phyloP scores from a whole-genome alignment of 2,888 invertebrate species.

The Ophion ventricosus region DNA sequence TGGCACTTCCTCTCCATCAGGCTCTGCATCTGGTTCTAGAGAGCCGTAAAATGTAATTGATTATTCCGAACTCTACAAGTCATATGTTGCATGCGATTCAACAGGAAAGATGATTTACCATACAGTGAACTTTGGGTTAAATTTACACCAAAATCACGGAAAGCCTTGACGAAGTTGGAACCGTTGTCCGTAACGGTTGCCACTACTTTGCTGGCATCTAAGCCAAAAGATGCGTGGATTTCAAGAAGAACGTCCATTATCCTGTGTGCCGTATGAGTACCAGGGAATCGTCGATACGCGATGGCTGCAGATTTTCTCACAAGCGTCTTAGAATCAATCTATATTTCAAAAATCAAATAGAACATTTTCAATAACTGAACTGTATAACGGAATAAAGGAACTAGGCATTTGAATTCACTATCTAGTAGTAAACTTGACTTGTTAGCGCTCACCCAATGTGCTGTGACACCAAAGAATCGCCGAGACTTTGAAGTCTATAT shows the following conservation, averaged over 20 bases:
- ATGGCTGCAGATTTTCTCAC: slow-evolving; percentile 46
- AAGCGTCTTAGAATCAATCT: slow-evolving; percentile 33
- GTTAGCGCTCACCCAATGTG: slow-evolving; percentile 30
- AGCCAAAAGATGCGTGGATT: slow-evolving; percentile 35
- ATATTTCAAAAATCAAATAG: neutral
- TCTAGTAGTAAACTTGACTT: neutral
- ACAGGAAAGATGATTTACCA: neutral
- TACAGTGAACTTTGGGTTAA: slow-evolving; percentile 14
- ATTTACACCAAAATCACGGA: neutral
- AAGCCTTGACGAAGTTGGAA: no score
- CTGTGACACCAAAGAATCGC: slow-evolving; percentile 47
- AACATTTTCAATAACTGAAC: slow-evolving; percentile 11
- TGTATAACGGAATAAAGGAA: neutral
- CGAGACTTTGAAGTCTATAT: slow-evolving; percentile 49
- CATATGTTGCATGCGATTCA: slow-evolving; percentile 4
- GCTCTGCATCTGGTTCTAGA: slow-evolving; percentile 10
- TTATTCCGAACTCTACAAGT: neutral
- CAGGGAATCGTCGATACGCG: slow-evolving; percentile 48
- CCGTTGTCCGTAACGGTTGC: slow-evolving; percentile 40
- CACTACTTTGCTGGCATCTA: slow-evolving; percentile 35
- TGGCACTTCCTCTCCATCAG: neutral
- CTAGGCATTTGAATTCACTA: neutral
- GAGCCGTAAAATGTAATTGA: slow-evolving; percentile 3
- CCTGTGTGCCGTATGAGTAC: slow-evolving; percentile 44
- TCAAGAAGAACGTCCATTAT: slow-evolving; percentile 29